Base-by-base conservation (phyloP, 2,113 vertebrate species). In the Hyla sarda region DNA sequence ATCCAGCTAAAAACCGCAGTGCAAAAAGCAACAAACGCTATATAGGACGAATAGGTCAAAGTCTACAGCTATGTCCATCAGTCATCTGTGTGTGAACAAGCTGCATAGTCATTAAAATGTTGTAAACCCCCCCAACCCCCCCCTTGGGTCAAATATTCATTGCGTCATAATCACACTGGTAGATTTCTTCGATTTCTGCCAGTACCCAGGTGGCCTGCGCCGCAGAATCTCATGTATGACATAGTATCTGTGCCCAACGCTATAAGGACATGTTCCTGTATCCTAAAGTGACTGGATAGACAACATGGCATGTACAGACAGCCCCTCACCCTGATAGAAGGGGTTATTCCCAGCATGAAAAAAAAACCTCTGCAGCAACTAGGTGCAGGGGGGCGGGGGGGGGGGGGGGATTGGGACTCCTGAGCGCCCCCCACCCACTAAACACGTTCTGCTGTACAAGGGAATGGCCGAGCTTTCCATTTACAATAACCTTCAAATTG, bases 401-500 rank as follows among this genome's bases (percentile, higher is more conserved):
- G n/a, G n/a, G n/a, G n/a, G n/a, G n/a, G n/a, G n/a, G n/a, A n/a
- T n/a, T n/a, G n/a, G n/a, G n/a, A 47, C 60, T 73, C 82, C 23
- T 19, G 47, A 82, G 16, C 58, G 13, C 13, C 58, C 60, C 28
- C 25, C 25, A 47, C 62, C 65, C 34, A 47, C 30, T 54, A 34
- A 72, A 37, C 48, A 72, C n/a, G 45, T n/a, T n/a, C n/a, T n/a
- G n/a, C n/a, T n/a, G n/a, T 47, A 50, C n/a, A 30, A 12, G 12
- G 16, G 60, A 82, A 82, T 69, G 45, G 45, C 62, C 50, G 62
- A 52, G 54, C 30, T 2, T 5, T 25, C 80, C 67, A 32, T 30
- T 69, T 69, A 69, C 82, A 69, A 69, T 69, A 69, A 83, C 82
- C 82, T 83, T 83, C 82, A 73, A 56, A 73, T 58, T 17, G 19